Base-by-base conservation (phyloP, 2,797 vertebrate species). In the Coranthus polyacanthus region DNA sequence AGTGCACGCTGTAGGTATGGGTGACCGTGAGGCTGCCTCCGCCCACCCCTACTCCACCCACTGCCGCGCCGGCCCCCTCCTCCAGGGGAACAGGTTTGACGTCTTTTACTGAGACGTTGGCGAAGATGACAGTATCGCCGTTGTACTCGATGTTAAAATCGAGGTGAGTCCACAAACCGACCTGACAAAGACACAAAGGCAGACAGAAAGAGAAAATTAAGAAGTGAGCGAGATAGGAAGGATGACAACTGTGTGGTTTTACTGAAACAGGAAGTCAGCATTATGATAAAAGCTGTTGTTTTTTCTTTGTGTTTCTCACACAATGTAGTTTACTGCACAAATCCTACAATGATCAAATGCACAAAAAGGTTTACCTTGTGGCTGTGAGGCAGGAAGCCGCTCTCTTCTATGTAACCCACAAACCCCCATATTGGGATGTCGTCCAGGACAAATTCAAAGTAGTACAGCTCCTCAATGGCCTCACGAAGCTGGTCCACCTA, bases 141-240 rank as follows among this genome's bases (percentile, higher is more conserved):
- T 97, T 96, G 89, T 94, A 97, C 86, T 97, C 96, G 0, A 98
- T 94, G 84, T 97, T 96, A 87, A 98, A 97, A 83, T 97, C 95
- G 8, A 97, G 86, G 78, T 98, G 96, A 45, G 96, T 95, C 96
- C 96, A 98, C 68, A 98, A 89, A 17, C 95, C 96, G 74, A 98
- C 92, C 94, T 95, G 78, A 6, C 16, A 37, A 21, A 29, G 6
- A 29, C 0, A 8, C n/a, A 16, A 57, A 34, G 12, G 38, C 3
- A 16, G 1, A 11, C 9, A 26, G 8, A 10, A 18, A 34, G 2
- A 20, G 43, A 50, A 34, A 13, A 20, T 15, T 2, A 39, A 11
- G 29, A 6, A 20, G 12, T 46, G 0, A 34, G 20, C 15, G 9
- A 5, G 2, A 13, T 18, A 11, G 21, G 8, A 60, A 15, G 0